These are phyloP conservation scores for Aphelenchoides avenae DNA, from an alignment of 1,140 invertebrate genomes.

Conservation along the genomic window DNA sequence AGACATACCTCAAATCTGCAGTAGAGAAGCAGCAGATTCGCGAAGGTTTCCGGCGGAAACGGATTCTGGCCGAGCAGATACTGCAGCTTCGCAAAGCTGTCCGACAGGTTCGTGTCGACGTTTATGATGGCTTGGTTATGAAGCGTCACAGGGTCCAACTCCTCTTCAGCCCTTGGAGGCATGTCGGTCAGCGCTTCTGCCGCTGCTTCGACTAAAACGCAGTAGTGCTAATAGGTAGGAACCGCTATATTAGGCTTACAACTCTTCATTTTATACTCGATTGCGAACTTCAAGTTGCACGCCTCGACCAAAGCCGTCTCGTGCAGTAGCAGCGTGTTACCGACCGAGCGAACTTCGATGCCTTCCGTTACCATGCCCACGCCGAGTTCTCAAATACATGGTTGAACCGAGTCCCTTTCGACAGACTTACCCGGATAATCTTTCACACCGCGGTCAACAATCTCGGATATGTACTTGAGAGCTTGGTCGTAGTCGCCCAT, in stretches of 20 bases:
- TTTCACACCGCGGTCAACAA: slow-evolving; percentile 89
- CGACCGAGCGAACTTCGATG: slow-evolving; percentile 89
- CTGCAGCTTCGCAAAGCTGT: slow-evolving; percentile 93
- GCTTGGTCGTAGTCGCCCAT: slow-evolving; percentile 87
- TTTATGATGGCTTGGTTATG: slow-evolving; percentile 96
- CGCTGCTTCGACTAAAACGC: slow-evolving; percentile 72
- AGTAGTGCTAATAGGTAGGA: background rate
- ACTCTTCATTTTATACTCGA: slow-evolving; percentile 94
- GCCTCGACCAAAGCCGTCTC: slow-evolving; percentile 95
- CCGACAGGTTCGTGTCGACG: slow-evolving; percentile 79
- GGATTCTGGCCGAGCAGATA: slow-evolving; percentile 91
- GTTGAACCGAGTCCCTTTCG: no score
- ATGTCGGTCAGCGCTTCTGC: slow-evolving; percentile 92
- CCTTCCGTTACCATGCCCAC: slow-evolving; percentile 97
- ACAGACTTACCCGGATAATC: slow-evolving; percentile 79
- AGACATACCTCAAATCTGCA: slow-evolving; percentile 76
- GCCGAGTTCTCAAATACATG: slow-evolving; percentile 72
- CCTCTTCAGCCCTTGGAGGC: slow-evolving; percentile 89
- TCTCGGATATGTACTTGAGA: slow-evolving; percentile 72
- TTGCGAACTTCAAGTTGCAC: slow-evolving; percentile 95
- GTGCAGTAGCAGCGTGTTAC: slow-evolving; percentile 89
- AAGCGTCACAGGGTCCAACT: slow-evolving; percentile 92
- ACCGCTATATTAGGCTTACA: slow-evolving; percentile 61
- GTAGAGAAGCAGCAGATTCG: slow-evolving; percentile 88
- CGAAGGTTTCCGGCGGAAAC: slow-evolving; percentile 94